Conservation (phyloP, 2,797 vertebrate species). For the Lacerta agilis region DNA sequence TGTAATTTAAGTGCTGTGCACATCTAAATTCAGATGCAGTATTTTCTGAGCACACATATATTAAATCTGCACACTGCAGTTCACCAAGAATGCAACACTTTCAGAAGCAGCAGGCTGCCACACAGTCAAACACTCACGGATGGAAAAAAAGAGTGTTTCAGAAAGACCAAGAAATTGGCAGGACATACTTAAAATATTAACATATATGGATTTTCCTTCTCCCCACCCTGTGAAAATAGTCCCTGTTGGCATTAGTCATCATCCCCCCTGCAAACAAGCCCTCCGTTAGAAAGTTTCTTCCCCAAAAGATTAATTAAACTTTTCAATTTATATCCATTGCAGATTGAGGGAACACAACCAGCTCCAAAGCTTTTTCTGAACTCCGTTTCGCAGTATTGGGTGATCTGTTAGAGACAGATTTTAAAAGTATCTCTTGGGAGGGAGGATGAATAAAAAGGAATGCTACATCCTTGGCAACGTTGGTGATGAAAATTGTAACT, state of each 20-base stretch:
- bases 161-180: conserved; percentile 36
- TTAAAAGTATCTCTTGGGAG: neutral
- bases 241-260: conserved; percentile 27
- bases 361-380: neutral
- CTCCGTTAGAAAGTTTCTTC: neutral
- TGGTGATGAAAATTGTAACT: neutral
- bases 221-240: conserved; percentile 12
- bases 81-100: conserved; percentile 64
- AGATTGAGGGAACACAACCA: conserved; percentile 1
- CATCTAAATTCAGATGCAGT: conserved; percentile 65
- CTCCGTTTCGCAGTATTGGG: neutral
- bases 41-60: conserved; percentile 68
- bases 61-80: conserved; percentile 57
- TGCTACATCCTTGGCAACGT: neutral
- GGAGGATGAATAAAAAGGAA: neutral
- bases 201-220: conserved; percentile 8
- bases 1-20: conserved; percentile 69
- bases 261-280: conserved; percentile 20
- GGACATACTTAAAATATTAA: conserved; percentile 46
- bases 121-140: conserved; percentile 56
- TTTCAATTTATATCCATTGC: conserved; percentile 38
- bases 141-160: conserved; percentile 59
- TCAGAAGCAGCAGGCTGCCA: conserved; percentile 65
- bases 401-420: neutral
- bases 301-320: neutral